Conservation (phyloP, 2,797 vertebrate species). For the Gymnodraco acuticeps region DNA sequence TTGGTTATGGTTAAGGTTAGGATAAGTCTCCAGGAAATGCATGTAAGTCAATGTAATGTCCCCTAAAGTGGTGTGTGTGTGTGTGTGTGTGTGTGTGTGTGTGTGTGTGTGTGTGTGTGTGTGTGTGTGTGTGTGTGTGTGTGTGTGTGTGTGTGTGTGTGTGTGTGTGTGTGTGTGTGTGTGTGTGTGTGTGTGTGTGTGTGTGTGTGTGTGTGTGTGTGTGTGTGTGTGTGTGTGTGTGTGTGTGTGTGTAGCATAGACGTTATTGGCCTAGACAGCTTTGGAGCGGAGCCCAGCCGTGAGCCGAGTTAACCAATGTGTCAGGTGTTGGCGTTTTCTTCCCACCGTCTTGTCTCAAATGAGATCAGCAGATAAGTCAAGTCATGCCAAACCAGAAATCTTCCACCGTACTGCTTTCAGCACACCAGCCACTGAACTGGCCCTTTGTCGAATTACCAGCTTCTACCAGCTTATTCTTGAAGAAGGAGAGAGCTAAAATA, state of each 20-base stretch:
- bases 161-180: no score
- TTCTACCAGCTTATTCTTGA: constrained; percentile 23
- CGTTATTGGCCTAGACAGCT: constrained; percentile 71
- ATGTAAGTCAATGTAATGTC: no score
- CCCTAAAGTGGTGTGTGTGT: no score
- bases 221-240: background rate
- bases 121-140: no score
- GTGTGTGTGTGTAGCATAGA: constrained; percentile 18
- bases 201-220: no score
- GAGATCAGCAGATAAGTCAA: constrained; percentile 49
- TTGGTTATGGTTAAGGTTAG: no score
- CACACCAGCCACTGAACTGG: constrained; percentile 61
- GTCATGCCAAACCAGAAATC: constrained; percentile 28
- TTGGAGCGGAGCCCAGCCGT: constrained; percentile 63
- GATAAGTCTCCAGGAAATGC: no score
- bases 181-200: no score
- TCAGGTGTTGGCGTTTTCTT: constrained; percentile 73
- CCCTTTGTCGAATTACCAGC: constrained; percentile 32
- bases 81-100: no score
- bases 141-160: no score
- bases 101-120: no score
- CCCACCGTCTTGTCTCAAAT: constrained; percentile 59
- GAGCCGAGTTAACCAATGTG: constrained; percentile 69
- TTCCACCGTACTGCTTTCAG: constrained; percentile 51
- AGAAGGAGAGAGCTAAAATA: constrained; percentile 21